A percentile compares a stretch with the other conserved stretches of the same genome.
These are phyloP conservation scores for Rhagophthalmus giganteus DNA, from an alignment of 2,888 invertebrate species.

Conservation along the genomic window DNA sequence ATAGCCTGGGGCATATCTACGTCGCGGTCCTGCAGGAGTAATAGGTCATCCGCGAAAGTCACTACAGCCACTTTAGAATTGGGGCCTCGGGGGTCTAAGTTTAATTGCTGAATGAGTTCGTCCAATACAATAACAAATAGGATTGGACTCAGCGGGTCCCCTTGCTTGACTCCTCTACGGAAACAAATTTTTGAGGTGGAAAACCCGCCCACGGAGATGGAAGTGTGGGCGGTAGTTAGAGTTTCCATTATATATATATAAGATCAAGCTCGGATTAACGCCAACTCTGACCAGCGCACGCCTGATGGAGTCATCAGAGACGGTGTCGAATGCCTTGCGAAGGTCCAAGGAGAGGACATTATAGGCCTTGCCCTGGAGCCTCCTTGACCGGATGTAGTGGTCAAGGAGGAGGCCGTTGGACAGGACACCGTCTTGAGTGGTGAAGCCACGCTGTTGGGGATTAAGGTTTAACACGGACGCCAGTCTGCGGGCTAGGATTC, in stretches of 20 bases:
- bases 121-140: conserved; percentile 12
- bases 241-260: too few species aligned
- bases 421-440: background rate
- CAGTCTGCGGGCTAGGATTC: background rate
- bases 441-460: background rate
- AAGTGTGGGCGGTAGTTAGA: background rate
- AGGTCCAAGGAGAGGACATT: background rate
- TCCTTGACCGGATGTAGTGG: background rate
- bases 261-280: background rate
- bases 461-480: background rate
- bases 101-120: background rate
- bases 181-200: background rate
- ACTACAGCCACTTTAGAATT: conserved; percentile 8
- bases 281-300: background rate
- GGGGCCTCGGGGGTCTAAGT: background rate
- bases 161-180: conserved; percentile 18
- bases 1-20: conserved; percentile 1
- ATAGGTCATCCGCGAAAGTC: conserved; percentile 34
- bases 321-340: conserved; percentile 3
- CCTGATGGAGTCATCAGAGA: background rate
- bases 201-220: background rate
- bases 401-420: background rate
- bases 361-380: background rate
- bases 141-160: conserved; percentile 17
- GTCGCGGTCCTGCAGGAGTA: conserved; percentile 18